Evolutionary conservation across 1,140 invertebrate species (phyloP).

Genomic region (Drosophila lacertosa): DNA sequence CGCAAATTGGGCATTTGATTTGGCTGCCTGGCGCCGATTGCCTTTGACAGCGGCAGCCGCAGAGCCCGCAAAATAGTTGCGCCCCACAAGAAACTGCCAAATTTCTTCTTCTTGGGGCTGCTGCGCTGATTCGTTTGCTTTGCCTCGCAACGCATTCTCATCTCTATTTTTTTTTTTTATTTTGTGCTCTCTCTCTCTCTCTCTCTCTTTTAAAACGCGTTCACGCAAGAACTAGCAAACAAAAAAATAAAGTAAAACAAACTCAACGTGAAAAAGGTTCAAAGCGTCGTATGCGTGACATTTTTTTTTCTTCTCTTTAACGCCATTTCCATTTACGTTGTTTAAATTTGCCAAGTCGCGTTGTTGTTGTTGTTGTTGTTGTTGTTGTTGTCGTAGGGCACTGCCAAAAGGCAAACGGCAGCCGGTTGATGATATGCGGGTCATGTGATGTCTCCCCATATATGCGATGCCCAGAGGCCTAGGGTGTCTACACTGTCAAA

Average conservation of each 20-base stretch:
- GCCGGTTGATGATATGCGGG: slow-evolving; percentile 70
- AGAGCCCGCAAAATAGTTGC: slow-evolving; percentile 51
- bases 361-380: slow-evolving; percentile 11
- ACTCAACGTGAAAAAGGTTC: slow-evolving; percentile 56
- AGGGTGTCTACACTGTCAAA: slow-evolving; percentile 50
- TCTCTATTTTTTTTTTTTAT: no score
- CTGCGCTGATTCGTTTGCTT: slow-evolving; percentile 24
- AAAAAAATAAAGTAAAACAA: slow-evolving; percentile 36
- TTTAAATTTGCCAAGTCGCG: slow-evolving; percentile 69
- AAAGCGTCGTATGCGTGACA: slow-evolving; percentile 59
- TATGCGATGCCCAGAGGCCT: slow-evolving; percentile 50
- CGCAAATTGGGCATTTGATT: slow-evolving; percentile 80
- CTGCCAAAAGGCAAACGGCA: slow-evolving; percentile 79
- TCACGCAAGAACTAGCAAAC: slow-evolving; percentile 15
- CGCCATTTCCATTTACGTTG: slow-evolving; percentile 77
- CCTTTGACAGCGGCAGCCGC: slow-evolving; percentile 61
- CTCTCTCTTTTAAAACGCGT: not conserved
- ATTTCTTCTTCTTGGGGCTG: slow-evolving; percentile 17
- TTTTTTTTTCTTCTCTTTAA: slow-evolving; percentile 46
- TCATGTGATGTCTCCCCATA: slow-evolving; percentile 69
- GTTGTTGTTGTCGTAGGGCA: slow-evolving; percentile 27
- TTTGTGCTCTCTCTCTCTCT: not conserved
- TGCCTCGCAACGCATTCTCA: slow-evolving; percentile 1
- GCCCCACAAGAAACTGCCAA: slow-evolving; percentile 20
- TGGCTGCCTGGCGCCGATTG: slow-evolving; percentile 60